phyloP scores from a whole-genome alignment of 2,888 invertebrate species.

The Pristionchus entomophagus region DNA sequence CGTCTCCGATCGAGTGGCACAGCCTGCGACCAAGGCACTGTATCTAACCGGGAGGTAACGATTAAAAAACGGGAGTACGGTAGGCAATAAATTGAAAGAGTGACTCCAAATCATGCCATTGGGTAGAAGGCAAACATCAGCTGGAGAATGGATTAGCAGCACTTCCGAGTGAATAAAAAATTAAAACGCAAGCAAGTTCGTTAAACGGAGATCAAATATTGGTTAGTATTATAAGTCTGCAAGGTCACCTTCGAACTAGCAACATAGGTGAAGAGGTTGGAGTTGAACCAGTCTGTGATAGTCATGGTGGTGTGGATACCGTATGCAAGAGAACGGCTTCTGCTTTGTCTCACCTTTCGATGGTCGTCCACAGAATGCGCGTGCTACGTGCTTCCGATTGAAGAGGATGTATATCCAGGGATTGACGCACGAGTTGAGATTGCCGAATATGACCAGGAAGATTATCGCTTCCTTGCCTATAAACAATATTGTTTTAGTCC shows the following conservation, averaged over 20 bases:
- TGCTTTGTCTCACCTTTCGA: slow-evolving; percentile 42
- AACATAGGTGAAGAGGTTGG: neutral
- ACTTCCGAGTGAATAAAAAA: neutral
- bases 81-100: no score
- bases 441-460: slow-evolving; percentile 82
- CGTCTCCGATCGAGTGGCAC: slow-evolving; percentile 19
- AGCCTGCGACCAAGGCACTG: neutral
- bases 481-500: no score
- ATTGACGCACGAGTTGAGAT: slow-evolving; percentile 84
- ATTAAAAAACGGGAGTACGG: no score
- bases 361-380: slow-evolving; percentile 54
- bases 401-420: slow-evolving; percentile 80
- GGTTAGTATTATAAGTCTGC: neutral
- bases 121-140: neutral
- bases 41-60: neutral
- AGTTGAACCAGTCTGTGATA: neutral
- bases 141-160: neutral
- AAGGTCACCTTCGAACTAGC: neutral
- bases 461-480: slow-evolving; percentile 78
- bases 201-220: neutral
- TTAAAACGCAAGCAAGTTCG: neutral
- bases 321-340: neutral
- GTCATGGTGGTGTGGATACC: neutral
- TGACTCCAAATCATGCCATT: no score
- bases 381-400: slow-evolving; percentile 74